Base-by-base conservation (phyloP, 2,888 invertebrate species). In the Sinodicranocentrus sp. region DNA sequence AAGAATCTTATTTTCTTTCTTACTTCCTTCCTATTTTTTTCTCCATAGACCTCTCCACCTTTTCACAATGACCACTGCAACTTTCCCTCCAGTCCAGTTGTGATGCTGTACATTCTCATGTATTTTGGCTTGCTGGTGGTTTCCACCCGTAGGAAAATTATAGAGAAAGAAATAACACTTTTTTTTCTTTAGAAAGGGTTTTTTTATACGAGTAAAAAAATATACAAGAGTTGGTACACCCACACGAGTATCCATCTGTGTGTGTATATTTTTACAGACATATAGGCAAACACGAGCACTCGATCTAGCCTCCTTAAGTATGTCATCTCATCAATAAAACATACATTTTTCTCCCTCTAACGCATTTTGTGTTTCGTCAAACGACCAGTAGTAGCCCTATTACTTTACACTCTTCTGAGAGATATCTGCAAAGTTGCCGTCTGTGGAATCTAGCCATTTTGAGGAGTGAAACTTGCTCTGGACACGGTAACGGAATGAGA, bases 321-420 rank as follows among this genome's bases (percentile, higher is more conserved):
- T 83, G 83, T 83, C 83, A 77, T 83, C 83, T 83, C 83, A 83
- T 83, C 83, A 83, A 83, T 83, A 83, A 83, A 83, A 77, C 83
- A 83, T 77, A 83, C 54, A 77, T 82, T 83, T 83, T 77, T 76
- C 71, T 77, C 21, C 54, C 52, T 73, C 82, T 68, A 82, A 75
- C 82, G 75, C 82, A 82, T 82, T 82, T 73, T 63, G 28, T 61
- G 48, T 71, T 48, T 33, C 21, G 70, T 65, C 76, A 76, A 67
- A 33, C 43, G 61, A 52, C 48, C 48, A 78, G 57, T 48, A 68
- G 44, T 75, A 44, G 33, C 52, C 28, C 44, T 82, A 82, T 72
- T 72, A 72, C 72, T 21, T 71, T 72, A 43, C 72, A 39, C 15
- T n/a, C 10, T 33, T n/a, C n/a, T n/a, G n/a, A 10, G 61, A 21